These are phyloP conservation scores for Basileuterus tristriatus DNA, from an alignment of 2,797 vertebrate genomes.

Conservation along the genomic window DNA sequence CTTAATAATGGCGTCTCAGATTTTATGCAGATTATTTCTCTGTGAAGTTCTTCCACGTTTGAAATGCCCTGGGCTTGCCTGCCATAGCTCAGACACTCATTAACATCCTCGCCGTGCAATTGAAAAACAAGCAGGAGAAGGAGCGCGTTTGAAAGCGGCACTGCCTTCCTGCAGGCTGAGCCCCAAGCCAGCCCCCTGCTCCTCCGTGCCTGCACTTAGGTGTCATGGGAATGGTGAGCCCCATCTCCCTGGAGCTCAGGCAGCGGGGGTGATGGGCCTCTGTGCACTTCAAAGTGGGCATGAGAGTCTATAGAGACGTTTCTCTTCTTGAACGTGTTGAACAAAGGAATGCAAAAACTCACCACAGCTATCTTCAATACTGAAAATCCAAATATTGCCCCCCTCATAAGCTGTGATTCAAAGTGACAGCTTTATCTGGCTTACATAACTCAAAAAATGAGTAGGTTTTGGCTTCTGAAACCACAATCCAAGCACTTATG, in stretches of 20 bases:
- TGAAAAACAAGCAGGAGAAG: conserved; percentile 50
- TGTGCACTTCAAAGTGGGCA: background rate
- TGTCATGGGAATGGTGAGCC: background rate
- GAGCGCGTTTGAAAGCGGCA: background rate
- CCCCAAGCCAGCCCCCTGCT: background rate
- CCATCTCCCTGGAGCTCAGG: background rate
- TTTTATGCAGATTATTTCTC: conserved; percentile 70
- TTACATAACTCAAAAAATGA: background rate
- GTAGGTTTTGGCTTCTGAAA: background rate
- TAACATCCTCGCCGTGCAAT: conserved; percentile 29
- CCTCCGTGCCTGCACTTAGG: background rate
- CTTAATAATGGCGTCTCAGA: conserved; percentile 61
- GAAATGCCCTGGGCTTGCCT: conserved; percentile 68
- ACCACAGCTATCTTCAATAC: conserved; percentile 14
- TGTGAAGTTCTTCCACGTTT: conserved; percentile 67
- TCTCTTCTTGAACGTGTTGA: background rate
- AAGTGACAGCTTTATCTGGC: conserved; percentile 14
- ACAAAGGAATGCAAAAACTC: conserved; percentile 58
- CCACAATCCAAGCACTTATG: background rate
- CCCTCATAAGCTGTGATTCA: background rate
- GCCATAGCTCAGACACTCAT: conserved; percentile 63
- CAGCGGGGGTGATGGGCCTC: background rate
- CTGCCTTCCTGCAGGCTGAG: background rate
- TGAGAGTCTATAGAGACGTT: background rate
- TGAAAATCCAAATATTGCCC: conserved; percentile 16